These are phyloP conservation scores for Erinaceus europaeus DNA, from an alignment of 2,113 vertebrate species.

Conservation along the genomic window DNA sequence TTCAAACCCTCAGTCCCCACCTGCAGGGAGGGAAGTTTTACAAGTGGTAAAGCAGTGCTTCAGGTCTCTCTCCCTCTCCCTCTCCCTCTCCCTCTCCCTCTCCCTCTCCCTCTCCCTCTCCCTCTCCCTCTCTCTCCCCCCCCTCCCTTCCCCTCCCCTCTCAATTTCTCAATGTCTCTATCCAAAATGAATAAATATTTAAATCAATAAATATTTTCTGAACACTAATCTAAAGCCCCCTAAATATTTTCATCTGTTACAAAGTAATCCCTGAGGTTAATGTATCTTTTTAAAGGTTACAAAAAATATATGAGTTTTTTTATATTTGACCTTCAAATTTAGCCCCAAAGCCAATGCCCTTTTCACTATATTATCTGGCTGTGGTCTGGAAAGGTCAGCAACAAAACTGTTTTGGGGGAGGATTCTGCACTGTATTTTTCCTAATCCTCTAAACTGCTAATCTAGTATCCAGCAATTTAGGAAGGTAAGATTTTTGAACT, in stretches of 20 bases:
- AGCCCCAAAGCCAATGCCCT: not conserved
- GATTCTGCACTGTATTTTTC: not conserved
- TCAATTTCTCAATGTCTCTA: no score
- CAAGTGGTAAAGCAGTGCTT: no score
- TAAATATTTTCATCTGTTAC: not conserved
- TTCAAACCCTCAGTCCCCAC: no score
- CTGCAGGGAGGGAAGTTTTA: no score
- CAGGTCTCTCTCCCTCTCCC: no score
- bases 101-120: no score
- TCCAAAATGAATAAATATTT: no score
- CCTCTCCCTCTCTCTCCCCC: no score
- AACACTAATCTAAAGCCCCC: not conserved
- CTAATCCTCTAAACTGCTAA: not conserved
- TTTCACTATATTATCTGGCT: not conserved
- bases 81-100: no score
- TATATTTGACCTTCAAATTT: not conserved
- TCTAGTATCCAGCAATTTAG: constrained; percentile 21
- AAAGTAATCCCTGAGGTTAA: not conserved
- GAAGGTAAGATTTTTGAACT: not conserved
- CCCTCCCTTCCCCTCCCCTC: no score
- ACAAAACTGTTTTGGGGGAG: not conserved
- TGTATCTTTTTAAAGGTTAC: not conserved
- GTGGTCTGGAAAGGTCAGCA: not conserved
- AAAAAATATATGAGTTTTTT: constrained; percentile 2
- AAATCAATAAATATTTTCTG: no score